Conservation (phyloP, 1,140 invertebrate species). For the Drosophila rhopaloa region DNA sequence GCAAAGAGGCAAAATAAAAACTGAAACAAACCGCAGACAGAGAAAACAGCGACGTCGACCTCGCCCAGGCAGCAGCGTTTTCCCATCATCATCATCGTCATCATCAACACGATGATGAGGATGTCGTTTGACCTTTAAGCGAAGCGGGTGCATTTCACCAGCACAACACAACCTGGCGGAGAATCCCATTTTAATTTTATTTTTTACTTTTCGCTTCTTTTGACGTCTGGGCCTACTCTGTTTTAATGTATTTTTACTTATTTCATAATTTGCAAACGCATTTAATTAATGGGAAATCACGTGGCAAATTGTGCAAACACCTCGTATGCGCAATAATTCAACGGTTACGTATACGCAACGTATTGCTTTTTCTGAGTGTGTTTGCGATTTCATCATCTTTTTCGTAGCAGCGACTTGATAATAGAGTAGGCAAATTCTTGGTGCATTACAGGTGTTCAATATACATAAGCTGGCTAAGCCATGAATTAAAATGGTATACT, state of each 20-base stretch:
- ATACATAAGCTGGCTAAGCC: background rate
- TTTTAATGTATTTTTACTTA: conserved; percentile 2
- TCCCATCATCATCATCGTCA: conserved; percentile 24
- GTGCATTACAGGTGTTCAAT: conserved; percentile 3
- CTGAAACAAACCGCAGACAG: conserved; percentile 66
- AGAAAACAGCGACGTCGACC: conserved; percentile 55
- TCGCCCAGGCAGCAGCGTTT: conserved; percentile 55
- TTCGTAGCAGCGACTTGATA: conserved; percentile 18
- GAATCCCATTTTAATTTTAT: conserved; percentile 24
- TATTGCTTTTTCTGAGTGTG: conserved; percentile 17
- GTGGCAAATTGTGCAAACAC: conserved; percentile 45
- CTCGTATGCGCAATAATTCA: conserved; percentile 49
- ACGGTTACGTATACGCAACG: conserved; percentile 46
- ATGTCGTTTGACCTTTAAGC: conserved; percentile 71
- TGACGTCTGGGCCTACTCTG: conserved; percentile 2
- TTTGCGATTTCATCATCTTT: conserved; percentile 48
- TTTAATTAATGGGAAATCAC: conserved; percentile 59
- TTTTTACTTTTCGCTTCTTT: conserved; percentile 1
- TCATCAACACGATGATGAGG: conserved; percentile 43
- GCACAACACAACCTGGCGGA: conserved; percentile 27
- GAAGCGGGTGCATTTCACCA: conserved; percentile 45
- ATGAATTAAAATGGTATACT: too few species aligned
- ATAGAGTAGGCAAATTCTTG: conserved; percentile 32
- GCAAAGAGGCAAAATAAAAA: conserved; percentile 52
- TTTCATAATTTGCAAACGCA: conserved; percentile 41